Evolutionary conservation across 2,888 invertebrate genomes (phyloP), one percentile per base, ranked within the genome.

Genomic region (Oscheius sp.): DNA sequence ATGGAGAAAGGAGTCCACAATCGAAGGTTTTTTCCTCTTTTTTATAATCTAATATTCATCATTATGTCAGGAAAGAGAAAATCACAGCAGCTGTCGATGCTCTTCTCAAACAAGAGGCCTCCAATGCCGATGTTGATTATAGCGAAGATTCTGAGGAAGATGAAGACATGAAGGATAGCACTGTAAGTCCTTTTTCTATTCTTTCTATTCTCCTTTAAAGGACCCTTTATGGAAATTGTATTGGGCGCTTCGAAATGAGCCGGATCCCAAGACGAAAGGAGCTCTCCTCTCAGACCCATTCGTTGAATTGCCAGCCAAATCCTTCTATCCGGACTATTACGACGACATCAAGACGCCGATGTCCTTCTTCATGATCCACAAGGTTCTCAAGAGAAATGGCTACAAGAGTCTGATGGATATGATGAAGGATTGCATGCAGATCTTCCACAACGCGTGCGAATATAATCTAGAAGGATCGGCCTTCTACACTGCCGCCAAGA

Each of bases 381-480:
- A 88, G 68, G 88, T 88, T 74, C 83, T 90, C 33, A 89, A 89
- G 70, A 72, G 67, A n/a, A 76, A 74, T 25, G 68, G 78, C n/a
- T 86, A 85, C 64, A 58, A 67, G 10, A 93, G 92, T 12, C 90
- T 95, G 0, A 92, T 92, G 31, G 94, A 95, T 87, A 91, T 97
- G 46, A 93, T 95, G 0, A 92, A 92, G 0, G 97, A 98, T 39
- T 67, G 72, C 12, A 66, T 78, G 48, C 31, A 77, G 57, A 94
- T 97, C 92, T 94, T 97, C 87, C 94, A 95, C 86, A 98, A 98
- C 88, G 97, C 97, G 12, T 93, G 93, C 87, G 92, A 92, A 83
- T 95, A 94, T 87, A 94, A 94, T 88, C 89, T 92, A 50, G 91
- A 92, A 57, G 92, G 92, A 45, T 93, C 93, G 46, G 91, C 92